Base-by-base conservation (phyloP, 2,113 vertebrate genomes). In the Monopterus albus region DNA sequence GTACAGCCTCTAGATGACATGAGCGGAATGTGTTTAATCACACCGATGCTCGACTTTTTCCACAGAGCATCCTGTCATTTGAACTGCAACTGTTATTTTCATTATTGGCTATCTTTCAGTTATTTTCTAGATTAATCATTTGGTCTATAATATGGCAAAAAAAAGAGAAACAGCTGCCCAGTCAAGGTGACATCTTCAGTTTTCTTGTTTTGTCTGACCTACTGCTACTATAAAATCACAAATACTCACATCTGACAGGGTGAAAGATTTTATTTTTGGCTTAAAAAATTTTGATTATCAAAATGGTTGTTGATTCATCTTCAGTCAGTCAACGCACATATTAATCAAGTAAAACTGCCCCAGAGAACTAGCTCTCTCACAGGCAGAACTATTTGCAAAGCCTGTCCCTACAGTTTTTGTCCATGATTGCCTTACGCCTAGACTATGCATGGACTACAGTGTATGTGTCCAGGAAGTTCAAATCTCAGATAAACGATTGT, bases 401-500 rank as follows among this genome's bases (percentile, higher is more conserved):
- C 15, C 39, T 26, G 63, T n/a, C 21, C 14, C 40, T 9, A 25
- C 58, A 45, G 21, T 17, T 45, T 18, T 40, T 55, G 25, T 29
- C 29, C 43, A 21, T 60, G 55, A 64, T 66, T 52, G 74, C 56
- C 74, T 77, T 58, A 61, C 25, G 75, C 73, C 73, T 72, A 26
- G 61, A 79, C 66, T 50, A 5, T 23, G 20, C 51, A 56, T 87
- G 80, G 75, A 82, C 80, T 68, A n/a, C n/a, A n/a, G n/a, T n/a
- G n/a, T n/a, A n/a, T 71, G 67, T 63, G 65, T 77, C 81, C 83
- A 86, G 79, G 74, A 90, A 85, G 80, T 85, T 72, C 43, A 77
- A 78, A 79, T 75, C 72, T 71, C 70, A 75, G 83, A 87, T 87
- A 87, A 90, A 77, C 8, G 38, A 9, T 59, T 75, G 66, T 47